Evolutionary conservation across 2,888 invertebrate genomes (phyloP).

Genomic region (Limnephilus marmoratus): DNA sequence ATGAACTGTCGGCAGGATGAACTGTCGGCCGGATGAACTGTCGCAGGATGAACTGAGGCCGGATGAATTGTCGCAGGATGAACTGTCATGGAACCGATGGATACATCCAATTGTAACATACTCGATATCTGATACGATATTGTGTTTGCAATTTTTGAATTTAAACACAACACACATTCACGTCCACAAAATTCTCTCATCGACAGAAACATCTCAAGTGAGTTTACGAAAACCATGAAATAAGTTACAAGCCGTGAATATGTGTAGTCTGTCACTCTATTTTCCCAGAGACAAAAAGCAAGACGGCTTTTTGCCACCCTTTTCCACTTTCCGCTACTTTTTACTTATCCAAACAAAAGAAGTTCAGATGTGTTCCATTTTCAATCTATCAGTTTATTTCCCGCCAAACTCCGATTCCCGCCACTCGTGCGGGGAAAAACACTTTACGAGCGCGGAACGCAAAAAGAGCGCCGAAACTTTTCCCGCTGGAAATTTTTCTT

Average conservation of each 20-base stretch:
- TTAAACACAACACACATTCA: background rate
- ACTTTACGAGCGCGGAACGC: constrained; percentile 35
- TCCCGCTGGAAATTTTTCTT: constrained; percentile 16
- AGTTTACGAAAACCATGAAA: background rate
- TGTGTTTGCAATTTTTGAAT: too few relatives aligned
- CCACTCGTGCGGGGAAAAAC: constrained; percentile 52
- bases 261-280: background rate
- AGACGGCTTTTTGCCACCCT: background rate
- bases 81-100: too few relatives aligned
- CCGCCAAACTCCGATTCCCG: constrained; percentile 34
- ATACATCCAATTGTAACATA: too few relatives aligned
- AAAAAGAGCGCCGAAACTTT: background rate
- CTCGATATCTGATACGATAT: too few relatives aligned
- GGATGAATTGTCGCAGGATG: too few relatives aligned
- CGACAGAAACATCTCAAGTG: background rate
- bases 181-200: background rate
- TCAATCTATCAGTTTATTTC: constrained; percentile 42
- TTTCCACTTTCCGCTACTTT: background rate
- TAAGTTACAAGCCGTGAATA: background rate
- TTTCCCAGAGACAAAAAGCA: background rate
- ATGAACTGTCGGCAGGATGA: too few relatives aligned
- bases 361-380: constrained; percentile 39
- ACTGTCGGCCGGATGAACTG: too few relatives aligned
- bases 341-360: constrained; percentile 41
- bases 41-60: too few relatives aligned